A percentile compares a stretch with the other conserved stretches of the same genome.
phyloP scores from a whole-genome alignment of 2,888 invertebrate species.

The Furcula furcula region DNA sequence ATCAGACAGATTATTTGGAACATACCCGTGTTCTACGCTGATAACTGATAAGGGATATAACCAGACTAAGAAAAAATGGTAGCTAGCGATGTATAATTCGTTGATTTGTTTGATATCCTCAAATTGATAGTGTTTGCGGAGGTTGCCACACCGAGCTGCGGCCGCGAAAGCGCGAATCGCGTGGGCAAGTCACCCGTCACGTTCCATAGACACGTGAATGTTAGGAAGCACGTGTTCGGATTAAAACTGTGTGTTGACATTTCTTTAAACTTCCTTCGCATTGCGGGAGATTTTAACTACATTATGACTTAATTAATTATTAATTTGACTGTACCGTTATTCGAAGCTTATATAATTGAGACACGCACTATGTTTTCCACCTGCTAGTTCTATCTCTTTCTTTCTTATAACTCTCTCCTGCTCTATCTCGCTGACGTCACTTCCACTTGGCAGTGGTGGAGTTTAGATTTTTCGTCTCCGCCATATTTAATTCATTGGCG shows the following conservation, averaged over 20 bases:
- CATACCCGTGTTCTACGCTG: conserved; percentile 16
- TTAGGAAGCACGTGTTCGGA: conserved; percentile 41
- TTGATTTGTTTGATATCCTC: conserved; percentile 10
- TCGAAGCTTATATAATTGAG: too few relatives aligned
- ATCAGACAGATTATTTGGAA: conserved; percentile 6
- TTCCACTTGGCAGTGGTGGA: too few relatives aligned
- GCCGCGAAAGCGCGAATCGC: conserved; percentile 33
- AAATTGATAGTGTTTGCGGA: conserved; percentile 23
- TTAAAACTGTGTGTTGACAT: conserved; percentile 17
- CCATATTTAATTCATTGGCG: too few relatives aligned
- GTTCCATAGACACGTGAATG: conserved; percentile 55
- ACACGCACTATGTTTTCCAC: too few relatives aligned
- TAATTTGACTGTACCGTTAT: too few relatives aligned
- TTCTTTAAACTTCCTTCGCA: conserved; percentile 11
- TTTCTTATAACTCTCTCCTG: too few relatives aligned
- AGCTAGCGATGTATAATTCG: not conserved
- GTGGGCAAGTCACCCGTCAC: conserved; percentile 42
- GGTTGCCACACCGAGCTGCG: too few relatives aligned
- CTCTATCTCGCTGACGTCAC: too few relatives aligned
- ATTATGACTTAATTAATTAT: not conserved
- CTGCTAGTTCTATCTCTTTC: too few relatives aligned
- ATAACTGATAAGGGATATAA: conserved; percentile 16
- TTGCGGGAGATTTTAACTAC: conserved; percentile 11
- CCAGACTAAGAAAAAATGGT: conserved; percentile 6
- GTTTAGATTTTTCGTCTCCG: too few relatives aligned